Conservation (phyloP, 2,113 vertebrate genomes). For the Noctilio leporinus region DNA sequence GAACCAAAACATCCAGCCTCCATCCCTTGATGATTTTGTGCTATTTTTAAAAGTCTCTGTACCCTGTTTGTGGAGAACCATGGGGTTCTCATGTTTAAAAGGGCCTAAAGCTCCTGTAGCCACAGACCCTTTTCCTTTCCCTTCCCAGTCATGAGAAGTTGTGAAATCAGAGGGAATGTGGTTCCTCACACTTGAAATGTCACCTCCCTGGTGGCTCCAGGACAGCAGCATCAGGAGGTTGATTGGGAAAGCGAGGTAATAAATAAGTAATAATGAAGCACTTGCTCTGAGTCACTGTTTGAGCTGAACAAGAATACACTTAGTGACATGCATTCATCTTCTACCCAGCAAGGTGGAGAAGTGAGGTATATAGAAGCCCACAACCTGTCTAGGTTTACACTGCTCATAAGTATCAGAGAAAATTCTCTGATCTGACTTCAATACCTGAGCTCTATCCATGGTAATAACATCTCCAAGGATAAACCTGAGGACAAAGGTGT, state of each 20-base stretch:
- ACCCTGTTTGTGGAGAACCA: neutral
- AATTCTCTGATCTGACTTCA: neutral
- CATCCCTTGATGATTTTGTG: neutral
- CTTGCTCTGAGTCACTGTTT: neutral
- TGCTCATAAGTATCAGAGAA: neutral
- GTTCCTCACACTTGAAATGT: neutral
- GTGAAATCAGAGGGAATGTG: neutral
- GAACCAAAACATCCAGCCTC: conserved; percentile 50
- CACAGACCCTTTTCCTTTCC: neutral
- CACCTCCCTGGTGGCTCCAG: neutral
- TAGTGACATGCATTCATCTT: neutral
- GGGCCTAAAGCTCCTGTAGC: neutral
- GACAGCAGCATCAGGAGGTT: neutral
- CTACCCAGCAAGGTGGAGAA: neutral
- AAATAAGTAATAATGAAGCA: neutral
- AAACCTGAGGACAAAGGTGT: neutral
- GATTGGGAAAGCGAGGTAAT: neutral
- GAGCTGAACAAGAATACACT: neutral
- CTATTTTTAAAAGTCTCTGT: neutral
- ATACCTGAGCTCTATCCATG: neutral
- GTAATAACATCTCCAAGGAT: neutral
- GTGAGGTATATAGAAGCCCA: neutral
- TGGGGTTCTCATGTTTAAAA: neutral
- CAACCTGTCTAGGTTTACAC: neutral
- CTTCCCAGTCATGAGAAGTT: neutral